These are phyloP conservation scores for Lethocerus indicus DNA, from an alignment of 1,140 invertebrate species.

Conservation along the genomic window DNA sequence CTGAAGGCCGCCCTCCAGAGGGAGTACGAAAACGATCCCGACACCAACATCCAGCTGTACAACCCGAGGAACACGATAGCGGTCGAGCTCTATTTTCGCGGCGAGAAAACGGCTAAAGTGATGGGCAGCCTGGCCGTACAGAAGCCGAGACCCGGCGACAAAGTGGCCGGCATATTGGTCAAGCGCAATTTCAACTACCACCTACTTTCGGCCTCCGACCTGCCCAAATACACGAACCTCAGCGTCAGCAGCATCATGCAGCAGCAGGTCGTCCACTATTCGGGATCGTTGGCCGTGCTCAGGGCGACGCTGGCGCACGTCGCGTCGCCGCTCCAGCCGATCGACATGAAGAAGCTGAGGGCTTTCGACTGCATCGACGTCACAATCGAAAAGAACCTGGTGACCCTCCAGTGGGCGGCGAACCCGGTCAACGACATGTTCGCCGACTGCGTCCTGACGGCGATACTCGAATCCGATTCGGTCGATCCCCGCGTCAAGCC, in stretches of 20 bases:
- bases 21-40: constrained; percentile 84
- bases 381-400: constrained; percentile 63
- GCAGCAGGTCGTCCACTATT: constrained; percentile 74
- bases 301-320: constrained; percentile 69
- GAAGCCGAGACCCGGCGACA: constrained; percentile 55
- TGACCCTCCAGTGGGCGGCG: constrained; percentile 79
- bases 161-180: constrained; percentile 83
- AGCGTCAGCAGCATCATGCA: constrained; percentile 84
- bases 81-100: constrained; percentile 85
- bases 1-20: constrained; percentile 84
- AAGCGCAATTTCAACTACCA: constrained; percentile 99
- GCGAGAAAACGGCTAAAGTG: constrained; percentile 35
- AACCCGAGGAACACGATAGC: constrained; percentile 92
- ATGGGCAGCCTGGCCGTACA: constrained; percentile 83
- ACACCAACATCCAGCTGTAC: constrained; percentile 78
- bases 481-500: constrained; percentile 39
- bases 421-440: constrained; percentile 96
- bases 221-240: constrained; percentile 94
- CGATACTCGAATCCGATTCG: constrained; percentile 54
- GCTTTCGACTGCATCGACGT: constrained; percentile 67
- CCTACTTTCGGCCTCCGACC: constrained; percentile 74
- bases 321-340: constrained; percentile 56
- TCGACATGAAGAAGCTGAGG: constrained; percentile 57
- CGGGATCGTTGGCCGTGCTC: constrained; percentile 58
- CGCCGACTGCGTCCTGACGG: constrained; percentile 83